These are phyloP conservation scores for Hyaena hyaena DNA, from an alignment of 2,113 vertebrate genomes.

Conservation along the genomic window DNA sequence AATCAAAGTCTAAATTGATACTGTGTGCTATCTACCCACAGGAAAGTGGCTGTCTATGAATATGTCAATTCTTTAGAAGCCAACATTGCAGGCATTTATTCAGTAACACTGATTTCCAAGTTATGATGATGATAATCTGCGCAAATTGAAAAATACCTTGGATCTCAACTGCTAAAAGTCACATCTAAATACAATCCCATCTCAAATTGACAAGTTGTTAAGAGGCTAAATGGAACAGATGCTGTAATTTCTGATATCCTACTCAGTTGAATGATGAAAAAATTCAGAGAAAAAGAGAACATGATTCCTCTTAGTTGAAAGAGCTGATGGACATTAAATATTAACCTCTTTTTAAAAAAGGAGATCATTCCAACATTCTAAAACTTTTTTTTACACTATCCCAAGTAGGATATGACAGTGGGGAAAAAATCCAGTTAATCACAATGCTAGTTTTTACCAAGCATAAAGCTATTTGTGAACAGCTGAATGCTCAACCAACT, in stretches of 20 bases:
- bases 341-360: neutral
- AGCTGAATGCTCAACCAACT: slow-evolving; percentile 63
- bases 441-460: slow-evolving; percentile 29
- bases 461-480: slow-evolving; percentile 54
- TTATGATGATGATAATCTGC: neutral
- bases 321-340: neutral
- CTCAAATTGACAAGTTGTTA: neutral
- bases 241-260: neutral
- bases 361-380: neutral
- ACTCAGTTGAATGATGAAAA: neutral
- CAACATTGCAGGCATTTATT: neutral
- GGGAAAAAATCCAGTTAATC: neutral
- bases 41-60: neutral
- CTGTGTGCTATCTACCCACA: neutral
- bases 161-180: neutral
- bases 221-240: neutral
- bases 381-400: slow-evolving; percentile 17
- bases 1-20: neutral
- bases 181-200: neutral
- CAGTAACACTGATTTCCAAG: slow-evolving; percentile 26
- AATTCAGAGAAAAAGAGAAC: neutral
- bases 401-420: slow-evolving; percentile 33
- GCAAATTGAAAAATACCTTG: neutral
- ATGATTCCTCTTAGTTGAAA: slow-evolving; percentile 38
- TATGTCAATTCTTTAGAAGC: neutral